Conservation (phyloP, 2,113 vertebrate genomes). For the Pagrus major region DNA sequence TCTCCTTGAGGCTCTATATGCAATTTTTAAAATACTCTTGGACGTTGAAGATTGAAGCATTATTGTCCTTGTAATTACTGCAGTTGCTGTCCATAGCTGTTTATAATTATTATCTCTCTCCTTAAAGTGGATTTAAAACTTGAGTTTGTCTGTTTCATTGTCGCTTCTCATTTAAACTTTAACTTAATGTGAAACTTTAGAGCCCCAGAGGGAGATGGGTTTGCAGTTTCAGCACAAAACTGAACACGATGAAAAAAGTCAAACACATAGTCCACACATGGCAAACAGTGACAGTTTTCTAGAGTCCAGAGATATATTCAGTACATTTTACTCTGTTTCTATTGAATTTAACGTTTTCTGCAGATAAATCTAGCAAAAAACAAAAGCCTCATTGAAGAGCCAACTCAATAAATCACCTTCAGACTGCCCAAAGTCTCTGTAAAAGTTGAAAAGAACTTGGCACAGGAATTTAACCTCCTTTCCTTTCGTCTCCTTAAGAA, state of each 20-base stretch:
- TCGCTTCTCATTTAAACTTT: neutral
- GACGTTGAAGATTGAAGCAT: conserved; percentile 10
- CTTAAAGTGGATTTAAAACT: conserved; percentile 52
- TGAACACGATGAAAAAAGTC: neutral
- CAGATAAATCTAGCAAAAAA: too few relatives aligned
- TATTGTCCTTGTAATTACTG: conserved; percentile 49
- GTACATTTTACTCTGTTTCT: too few relatives aligned
- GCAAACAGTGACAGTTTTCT: neutral
- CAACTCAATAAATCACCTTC: too few relatives aligned
- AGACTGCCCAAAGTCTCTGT: too few relatives aligned
- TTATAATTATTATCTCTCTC: conserved; percentile 44
- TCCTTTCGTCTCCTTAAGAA: too few relatives aligned
- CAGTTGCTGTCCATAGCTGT: conserved; percentile 48
- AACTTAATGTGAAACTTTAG: neutral
- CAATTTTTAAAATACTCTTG: conserved; percentile 43
- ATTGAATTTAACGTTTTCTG: too few relatives aligned
- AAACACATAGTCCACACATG: neutral
- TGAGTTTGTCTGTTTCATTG: conserved; percentile 31
- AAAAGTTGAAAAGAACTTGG: too few relatives aligned
- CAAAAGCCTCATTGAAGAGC: too few relatives aligned
- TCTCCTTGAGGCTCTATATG: conserved; percentile 43
- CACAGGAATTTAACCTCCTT: too few relatives aligned
- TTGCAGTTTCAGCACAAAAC: neutral
- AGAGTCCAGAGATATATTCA: too few relatives aligned
- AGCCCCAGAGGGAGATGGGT: neutral